Evolutionary conservation across 2,888 invertebrate species (phyloP), one percentile per base, ranked within the genome.

Genomic region (Drosophila kambysellisi): DNA sequence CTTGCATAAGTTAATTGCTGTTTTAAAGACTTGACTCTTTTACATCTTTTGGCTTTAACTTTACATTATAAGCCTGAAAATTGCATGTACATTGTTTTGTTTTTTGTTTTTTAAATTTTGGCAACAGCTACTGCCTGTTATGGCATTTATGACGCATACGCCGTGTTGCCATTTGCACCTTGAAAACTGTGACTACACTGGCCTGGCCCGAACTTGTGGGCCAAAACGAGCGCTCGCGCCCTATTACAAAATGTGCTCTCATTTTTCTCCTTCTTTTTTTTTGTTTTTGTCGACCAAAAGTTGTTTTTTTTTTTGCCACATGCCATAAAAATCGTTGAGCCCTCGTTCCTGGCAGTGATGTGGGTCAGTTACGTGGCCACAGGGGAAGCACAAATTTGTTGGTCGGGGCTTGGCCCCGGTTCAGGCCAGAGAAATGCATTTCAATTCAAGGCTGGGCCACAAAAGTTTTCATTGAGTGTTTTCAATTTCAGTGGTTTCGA

Each of bases 61-160:
- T 56, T 50, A 65, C 64, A 54, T 30, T 41, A 56, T 56, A 51
- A 11, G 35, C 20, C 25, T 7, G 17, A 9, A 46, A 32, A 41
- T 48, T 4, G 17, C 33, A 60, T 59, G 51, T 46, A 54, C 17
- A 52, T 46, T 30, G 46, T 6, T 30, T 43, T 25, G 25, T 72
- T 46, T 32, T 20, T 9, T 53, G 35, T 46, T 32, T 20, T 9
- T 53, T 53, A 9, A 46, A 35, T 59, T 51, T 51, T 50, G 65
- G 53, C 39, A 74, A 74, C 73, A 63, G 67, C 54, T 62, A 70
- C 76, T 75, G 70, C 30, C 48, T 62, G 64, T 76, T 72, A 73
- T 83, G 70, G 68, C 81, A 73, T 89, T 82, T 76, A 89, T 85
- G 81, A 89, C 88, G 89, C 75, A 89, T 85, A 84, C 89, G 88